These are phyloP conservation scores for Strigamia crassipes DNA, from an alignment of 2,888 invertebrate genomes.

Conservation along the genomic window DNA sequence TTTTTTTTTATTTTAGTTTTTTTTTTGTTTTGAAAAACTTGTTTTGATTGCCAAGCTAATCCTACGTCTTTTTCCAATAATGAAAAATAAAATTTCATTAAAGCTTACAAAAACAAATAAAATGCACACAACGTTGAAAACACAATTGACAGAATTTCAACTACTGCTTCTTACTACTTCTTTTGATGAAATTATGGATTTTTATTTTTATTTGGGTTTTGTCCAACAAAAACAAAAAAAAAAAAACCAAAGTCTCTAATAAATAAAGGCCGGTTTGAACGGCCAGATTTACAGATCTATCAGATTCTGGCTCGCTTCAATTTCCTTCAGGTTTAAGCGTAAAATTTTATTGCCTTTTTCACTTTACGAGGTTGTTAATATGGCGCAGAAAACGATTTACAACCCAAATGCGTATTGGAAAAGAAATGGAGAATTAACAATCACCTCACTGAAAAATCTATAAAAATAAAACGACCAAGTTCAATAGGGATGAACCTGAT, in stretches of 20 bases:
- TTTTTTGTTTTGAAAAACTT: background rate
- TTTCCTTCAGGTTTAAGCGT: slow-evolving; percentile 15
- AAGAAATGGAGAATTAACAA: slow-evolving; percentile 8
- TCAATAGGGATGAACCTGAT: background rate
- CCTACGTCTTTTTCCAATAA: background rate
- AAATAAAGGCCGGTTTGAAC: background rate
- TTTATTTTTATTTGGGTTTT: no score
- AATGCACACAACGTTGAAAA: no score
- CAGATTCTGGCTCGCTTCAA: background rate
- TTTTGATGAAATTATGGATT: no score
- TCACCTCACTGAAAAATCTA: slow-evolving; percentile 8
- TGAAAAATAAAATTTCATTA: background rate
- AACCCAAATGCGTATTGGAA: slow-evolving; percentile 3
- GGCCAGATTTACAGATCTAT: background rate
- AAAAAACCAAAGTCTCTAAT: background rate
- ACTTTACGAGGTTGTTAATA: slow-evolving; percentile 31
- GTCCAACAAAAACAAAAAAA: no score
- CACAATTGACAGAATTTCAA: no score
- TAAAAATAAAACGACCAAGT: background rate
- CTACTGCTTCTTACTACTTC: no score
- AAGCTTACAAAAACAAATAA: no score
- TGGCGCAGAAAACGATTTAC: slow-evolving; percentile 1
- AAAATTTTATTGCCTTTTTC: slow-evolving; percentile 18
- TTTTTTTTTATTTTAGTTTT: no score
- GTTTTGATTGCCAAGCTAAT: background rate